Conservation (phyloP, 1,140 invertebrate genomes). For the Caenorhabditis remanei region DNA sequence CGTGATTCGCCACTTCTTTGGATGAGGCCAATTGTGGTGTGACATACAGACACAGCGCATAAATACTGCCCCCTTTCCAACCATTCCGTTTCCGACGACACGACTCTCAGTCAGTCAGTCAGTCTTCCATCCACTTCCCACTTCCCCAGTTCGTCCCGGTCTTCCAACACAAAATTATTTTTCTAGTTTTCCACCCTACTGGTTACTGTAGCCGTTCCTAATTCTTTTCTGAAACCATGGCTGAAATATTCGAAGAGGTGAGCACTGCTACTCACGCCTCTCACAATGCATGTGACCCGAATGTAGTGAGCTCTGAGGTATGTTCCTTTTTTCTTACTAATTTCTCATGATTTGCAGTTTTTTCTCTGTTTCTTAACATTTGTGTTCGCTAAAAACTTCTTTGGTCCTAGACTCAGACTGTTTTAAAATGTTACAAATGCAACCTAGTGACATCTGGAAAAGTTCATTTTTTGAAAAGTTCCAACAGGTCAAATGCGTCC, state of each 20-base stretch:
- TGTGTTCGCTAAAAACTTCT: no score
- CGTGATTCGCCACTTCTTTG: conserved; percentile 55
- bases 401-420: not conserved
- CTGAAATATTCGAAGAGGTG: conserved; percentile 50
- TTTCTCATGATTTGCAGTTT: conserved; percentile 2
- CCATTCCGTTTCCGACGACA: conserved; percentile 41
- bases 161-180: conserved; percentile 22
- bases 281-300: conserved; percentile 50
- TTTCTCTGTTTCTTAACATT: not conserved
- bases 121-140: not conserved
- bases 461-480: not conserved
- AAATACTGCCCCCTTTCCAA: conserved; percentile 34
- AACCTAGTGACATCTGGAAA: not conserved
- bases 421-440: not conserved
- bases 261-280: conserved; percentile 50
- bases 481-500: not conserved
- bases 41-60: conserved; percentile 17
- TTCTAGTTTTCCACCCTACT: conserved; percentile 12
- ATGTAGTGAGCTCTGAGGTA: conserved; percentile 47
- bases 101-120: conserved; percentile 22
- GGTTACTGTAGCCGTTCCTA: conserved; percentile 25
- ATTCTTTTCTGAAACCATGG: conserved; percentile 7
- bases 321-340: conserved; percentile 46
- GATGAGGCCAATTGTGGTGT: conserved; percentile 56
- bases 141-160: not conserved